Base-by-base conservation (phyloP, 2,888 invertebrate genomes). In the Lasioglossum marginatum region DNA sequence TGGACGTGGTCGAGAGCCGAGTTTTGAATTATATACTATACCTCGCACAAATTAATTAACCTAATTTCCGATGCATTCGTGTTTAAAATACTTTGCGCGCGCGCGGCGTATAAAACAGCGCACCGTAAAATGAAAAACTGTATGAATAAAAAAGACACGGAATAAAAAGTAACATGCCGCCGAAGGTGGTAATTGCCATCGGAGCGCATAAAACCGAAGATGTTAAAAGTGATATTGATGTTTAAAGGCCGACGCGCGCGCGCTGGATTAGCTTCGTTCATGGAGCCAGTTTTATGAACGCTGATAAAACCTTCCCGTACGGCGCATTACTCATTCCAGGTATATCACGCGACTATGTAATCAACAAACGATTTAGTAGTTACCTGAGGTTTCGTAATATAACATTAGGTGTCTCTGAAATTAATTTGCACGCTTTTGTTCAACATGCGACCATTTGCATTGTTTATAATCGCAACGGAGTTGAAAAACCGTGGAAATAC, bases 171-270 rank as follows among this genome's bases (percentile, higher is more conserved):
- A 76, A 86, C n/a, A 14, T 12, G 63, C 34, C 34, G n/a, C 31
- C 10, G 52, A 48, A 57, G 66, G 71, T 27, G 45, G 73, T 57
- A 80, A 66, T 52, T 12, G n/a, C 16, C 23, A 48, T 14, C 14
- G 1, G 10, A 34, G 40, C 40, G 60, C 84, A 72, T 85, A 77
- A 85, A 85, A 70, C 34, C 34, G 68, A 73, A 79, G 72, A 81
- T n/a, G 31, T 82, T 75, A 76, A 73, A 79, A 82, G 79, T 60
- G 40, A 86, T 85, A 79, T 81, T 74, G 79, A 77, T 82, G 80
- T 77, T 76, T 85, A 81, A 75, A 34, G 31, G n/a, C 63, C 43
- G 72, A 23, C 27, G 40, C 40, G 40, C 40, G 40, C 45, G 40
- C 45, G n/a, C 31, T 68, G 40, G 77, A 87, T 87, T 82, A 85